phyloP scores from a whole-genome alignment of 1,140 invertebrate genomes.

The Heliothis virescens region DNA sequence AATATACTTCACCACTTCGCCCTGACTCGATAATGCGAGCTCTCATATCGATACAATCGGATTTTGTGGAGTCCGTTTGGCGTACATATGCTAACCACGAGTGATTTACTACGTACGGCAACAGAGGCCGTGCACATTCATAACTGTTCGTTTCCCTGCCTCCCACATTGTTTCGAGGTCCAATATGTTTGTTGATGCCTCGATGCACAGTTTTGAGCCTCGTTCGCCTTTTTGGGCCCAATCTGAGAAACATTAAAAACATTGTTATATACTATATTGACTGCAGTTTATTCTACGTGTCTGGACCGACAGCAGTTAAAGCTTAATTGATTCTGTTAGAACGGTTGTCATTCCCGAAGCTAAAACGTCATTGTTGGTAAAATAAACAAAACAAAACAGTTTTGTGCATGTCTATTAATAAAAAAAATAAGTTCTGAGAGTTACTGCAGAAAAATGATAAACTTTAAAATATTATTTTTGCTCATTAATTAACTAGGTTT shows the following conservation, averaged over 20 bases:
- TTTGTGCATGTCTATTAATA: too few relatives aligned
- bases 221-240: conserved; percentile 93
- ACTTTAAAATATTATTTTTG: too few relatives aligned
- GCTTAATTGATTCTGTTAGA: too few relatives aligned
- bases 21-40: background rate
- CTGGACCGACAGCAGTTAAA: too few relatives aligned
- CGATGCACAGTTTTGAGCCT: conserved; percentile 92
- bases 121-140: conserved; percentile 75
- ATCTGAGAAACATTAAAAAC: conserved; percentile 84
- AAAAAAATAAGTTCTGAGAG: too few relatives aligned
- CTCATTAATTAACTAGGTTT: too few relatives aligned
- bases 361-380: too few relatives aligned
- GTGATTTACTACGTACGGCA: conserved; percentile 58
- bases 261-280: background rate
- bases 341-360: too few relatives aligned
- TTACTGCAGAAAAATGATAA: too few relatives aligned
- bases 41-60: background rate
- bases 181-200: conserved; percentile 90
- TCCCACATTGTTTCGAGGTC: conserved; percentile 69
- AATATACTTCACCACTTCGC: conserved; percentile 17
- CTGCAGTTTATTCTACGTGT: too few relatives aligned
- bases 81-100: too few relatives aligned
- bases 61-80: background rate
- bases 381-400: too few relatives aligned
- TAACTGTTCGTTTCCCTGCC: conserved; percentile 66